Conservation (phyloP, 2,888 invertebrate genomes). For the Agrotis segetum region DNA sequence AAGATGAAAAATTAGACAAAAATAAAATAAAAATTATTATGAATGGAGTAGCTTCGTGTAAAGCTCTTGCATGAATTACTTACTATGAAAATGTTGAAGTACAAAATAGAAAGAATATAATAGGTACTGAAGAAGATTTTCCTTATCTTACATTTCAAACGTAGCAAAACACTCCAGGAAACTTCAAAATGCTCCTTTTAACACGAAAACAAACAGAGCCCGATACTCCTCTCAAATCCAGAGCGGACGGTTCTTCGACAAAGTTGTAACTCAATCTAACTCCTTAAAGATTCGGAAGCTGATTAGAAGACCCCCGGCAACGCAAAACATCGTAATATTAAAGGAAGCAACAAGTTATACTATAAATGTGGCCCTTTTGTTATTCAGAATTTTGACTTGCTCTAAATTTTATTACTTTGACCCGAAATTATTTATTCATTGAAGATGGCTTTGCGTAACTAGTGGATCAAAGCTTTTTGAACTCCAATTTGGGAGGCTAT, state of each 20-base stretch:
- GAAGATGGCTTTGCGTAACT: conserved; percentile 52
- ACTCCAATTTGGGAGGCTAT: conserved; percentile 22
- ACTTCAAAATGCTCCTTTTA: conserved; percentile 51
- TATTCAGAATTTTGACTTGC: conserved; percentile 61
- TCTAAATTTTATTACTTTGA: conserved; percentile 44
- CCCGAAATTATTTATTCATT: conserved; percentile 57
- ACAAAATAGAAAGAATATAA: neutral
- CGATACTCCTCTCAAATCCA: conserved; percentile 62
- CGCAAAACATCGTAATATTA: conserved; percentile 69
- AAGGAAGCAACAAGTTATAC: conserved; percentile 77
- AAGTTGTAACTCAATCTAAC: conserved; percentile 81
- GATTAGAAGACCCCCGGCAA: conserved; percentile 74
- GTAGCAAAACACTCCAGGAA: conserved; percentile 29
- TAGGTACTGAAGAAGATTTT: conserved; percentile 6
- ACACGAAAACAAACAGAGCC: conserved; percentile 63
- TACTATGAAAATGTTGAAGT: too few relatives aligned
- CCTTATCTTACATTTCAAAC: conserved; percentile 22
- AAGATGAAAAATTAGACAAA: too few relatives aligned
- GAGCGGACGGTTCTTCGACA: conserved; percentile 65
- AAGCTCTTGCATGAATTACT: neutral
- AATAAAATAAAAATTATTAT: neutral
- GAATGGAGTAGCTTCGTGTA: neutral
- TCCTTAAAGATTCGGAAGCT: conserved; percentile 77
- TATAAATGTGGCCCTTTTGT: conserved; percentile 67
- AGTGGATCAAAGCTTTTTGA: conserved; percentile 56